phyloP scores from a whole-genome alignment of 2,888 invertebrate species.

The Agonopterix alstromeriana region DNA sequence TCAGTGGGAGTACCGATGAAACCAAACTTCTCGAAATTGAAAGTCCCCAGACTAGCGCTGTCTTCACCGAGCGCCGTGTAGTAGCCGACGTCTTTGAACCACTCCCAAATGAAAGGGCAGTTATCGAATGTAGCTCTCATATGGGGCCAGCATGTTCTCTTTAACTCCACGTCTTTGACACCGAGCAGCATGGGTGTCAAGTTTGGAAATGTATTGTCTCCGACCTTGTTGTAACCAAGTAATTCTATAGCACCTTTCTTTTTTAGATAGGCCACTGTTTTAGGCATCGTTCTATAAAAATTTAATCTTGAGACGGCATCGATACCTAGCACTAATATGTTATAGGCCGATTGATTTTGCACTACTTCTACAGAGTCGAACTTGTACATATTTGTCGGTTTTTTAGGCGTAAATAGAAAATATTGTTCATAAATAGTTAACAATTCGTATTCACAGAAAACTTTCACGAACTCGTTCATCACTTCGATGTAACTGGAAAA shows the following conservation, averaged over 20 bases:
- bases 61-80: constrained; percentile 91
- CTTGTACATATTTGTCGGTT: constrained; percentile 17
- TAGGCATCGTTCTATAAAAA: constrained; percentile 89
- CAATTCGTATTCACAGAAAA: constrained; percentile 74
- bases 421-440: constrained; percentile 80
- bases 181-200: constrained; percentile 89
- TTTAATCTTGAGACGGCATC: constrained; percentile 92
- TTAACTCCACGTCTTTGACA: constrained; percentile 79
- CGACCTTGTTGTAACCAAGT: constrained; percentile 94
- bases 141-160: constrained; percentile 79
- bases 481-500: constrained; percentile 64
- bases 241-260: constrained; percentile 84
- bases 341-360: constrained; percentile 58
- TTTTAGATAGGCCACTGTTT: constrained; percentile 78
- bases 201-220: constrained; percentile 96
- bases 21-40: constrained; percentile 87
- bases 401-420: constrained; percentile 79
- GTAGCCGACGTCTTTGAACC: constrained; percentile 83
- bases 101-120: constrained; percentile 91
- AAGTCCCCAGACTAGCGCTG: constrained; percentile 84
- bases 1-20: constrained; percentile 89
- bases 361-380: constrained; percentile 10
- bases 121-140: constrained; percentile 80
- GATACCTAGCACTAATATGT: constrained; percentile 87
- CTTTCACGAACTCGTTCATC: constrained; percentile 81